These are phyloP conservation scores for Drosophila obscura DNA, from an alignment of 1,140 invertebrate species.

Conservation along the genomic window DNA sequence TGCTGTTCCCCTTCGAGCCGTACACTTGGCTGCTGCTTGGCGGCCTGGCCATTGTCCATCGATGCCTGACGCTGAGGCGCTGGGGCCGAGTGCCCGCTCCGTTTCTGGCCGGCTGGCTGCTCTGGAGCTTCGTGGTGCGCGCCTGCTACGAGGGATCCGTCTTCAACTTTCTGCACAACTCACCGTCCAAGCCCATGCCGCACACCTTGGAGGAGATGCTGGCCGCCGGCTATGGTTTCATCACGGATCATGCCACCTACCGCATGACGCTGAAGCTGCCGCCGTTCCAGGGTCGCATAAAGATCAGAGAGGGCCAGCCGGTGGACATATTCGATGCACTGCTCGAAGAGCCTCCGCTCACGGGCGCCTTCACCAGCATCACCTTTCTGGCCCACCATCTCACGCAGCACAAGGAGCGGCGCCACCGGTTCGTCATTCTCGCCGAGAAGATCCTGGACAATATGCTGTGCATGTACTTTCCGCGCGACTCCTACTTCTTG, in stretches of 20 bases:
- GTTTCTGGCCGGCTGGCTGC: conserved; percentile 26
- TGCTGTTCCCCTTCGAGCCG: conserved; percentile 53
- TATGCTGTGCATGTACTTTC: conserved; percentile 63
- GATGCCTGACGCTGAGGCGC: not conserved
- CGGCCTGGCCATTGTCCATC: not conserved
- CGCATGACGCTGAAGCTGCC: conserved; percentile 52
- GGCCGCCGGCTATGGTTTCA: conserved; percentile 22
- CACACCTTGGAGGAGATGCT: conserved; percentile 40
- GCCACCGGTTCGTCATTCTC: conserved; percentile 20
- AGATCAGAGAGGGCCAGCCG: conserved; percentile 37
- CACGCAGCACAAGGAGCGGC: conserved; percentile 2
- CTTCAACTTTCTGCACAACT: conserved; percentile 63
- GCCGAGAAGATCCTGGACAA: conserved; percentile 52
- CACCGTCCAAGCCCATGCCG: conserved; percentile 53
- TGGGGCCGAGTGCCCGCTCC: conserved; percentile 7
- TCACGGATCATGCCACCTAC: conserved; percentile 59
- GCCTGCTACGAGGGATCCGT: conserved; percentile 60
- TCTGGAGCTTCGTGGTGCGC: conserved; percentile 46
- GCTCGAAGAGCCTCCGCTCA: conserved; percentile 13
- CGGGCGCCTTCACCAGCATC: conserved; percentile 33
- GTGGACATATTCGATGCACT: conserved; percentile 57
- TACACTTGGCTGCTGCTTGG: conserved; percentile 47
- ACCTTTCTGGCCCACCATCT: conserved; percentile 47
- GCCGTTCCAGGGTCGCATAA: not conserved
- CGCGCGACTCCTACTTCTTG: conserved; percentile 49